Percentiles rank a stretch among this genome's conserved stretches.
phyloP scores from a whole-genome alignment of 2,113 vertebrate genomes.

The Oncorhynchus clarkii region DNA sequence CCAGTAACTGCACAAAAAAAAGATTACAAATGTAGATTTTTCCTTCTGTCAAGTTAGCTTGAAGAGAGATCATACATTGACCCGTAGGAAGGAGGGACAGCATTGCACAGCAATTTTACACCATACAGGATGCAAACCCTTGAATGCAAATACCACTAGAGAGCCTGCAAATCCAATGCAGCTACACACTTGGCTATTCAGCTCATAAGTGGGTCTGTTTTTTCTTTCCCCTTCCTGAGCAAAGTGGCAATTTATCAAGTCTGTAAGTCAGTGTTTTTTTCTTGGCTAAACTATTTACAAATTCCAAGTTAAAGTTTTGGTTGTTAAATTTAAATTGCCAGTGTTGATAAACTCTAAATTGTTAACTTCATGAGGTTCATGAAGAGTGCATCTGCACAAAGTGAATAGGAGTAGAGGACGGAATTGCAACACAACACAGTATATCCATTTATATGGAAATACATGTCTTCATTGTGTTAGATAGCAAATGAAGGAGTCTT shows the following conservation, averaged over 20 bases:
- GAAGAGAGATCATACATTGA: conserved; percentile 62
- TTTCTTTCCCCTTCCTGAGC: conserved; percentile 27
- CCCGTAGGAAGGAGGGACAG: conserved; percentile 16
- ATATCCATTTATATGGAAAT: not conserved
- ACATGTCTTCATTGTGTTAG: not conserved
- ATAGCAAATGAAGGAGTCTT: not conserved
- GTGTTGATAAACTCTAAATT: conserved; percentile 44
- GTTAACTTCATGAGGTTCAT: conserved; percentile 25
- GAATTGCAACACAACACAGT: not conserved
- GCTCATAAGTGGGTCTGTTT: conserved; percentile 12
- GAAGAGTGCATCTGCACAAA: conserved; percentile 1
- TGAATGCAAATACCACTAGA: conserved; percentile 21
- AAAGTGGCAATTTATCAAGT: conserved; percentile 33
- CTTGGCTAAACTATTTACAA: conserved; percentile 47
- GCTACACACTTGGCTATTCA: conserved; percentile 36
- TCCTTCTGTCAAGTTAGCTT: conserved; percentile 58
- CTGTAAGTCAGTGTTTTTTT: conserved; percentile 28
- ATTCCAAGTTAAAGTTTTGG: conserved; percentile 48
- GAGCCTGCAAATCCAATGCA: not conserved
- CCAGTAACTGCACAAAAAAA: conserved; percentile 42
- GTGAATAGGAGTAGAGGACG: not conserved
- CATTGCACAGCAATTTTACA: conserved; percentile 41
- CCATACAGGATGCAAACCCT: conserved; percentile 13
- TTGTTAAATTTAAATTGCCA: conserved; percentile 38
- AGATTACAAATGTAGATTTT: conserved; percentile 64